These are phyloP conservation scores for Corynorhinus townsendii DNA, from an alignment of 2,113 vertebrate species.

Conservation along the genomic window DNA sequence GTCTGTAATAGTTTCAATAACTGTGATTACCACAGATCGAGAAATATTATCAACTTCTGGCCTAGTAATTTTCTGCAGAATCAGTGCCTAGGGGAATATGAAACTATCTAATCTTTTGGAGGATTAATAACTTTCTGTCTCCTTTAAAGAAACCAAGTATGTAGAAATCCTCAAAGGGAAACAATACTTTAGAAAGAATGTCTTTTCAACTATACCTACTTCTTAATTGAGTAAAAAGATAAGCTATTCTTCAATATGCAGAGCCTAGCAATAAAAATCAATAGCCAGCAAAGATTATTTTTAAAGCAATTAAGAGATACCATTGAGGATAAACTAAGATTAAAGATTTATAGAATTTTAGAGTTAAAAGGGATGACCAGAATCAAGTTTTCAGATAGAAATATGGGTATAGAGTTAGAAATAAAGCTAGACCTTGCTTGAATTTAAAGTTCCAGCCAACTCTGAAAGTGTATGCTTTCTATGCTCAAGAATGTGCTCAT, in stretches of 20 bases:
- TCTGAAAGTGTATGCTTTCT: background rate
- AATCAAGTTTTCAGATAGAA: conserved; percentile 20
- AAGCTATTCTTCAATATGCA: background rate
- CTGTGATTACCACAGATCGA: background rate
- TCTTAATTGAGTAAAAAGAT: background rate
- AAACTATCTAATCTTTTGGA: conserved; percentile 23
- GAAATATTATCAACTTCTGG: conserved; percentile 1
- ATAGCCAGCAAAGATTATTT: background rate
- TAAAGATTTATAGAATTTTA: background rate
- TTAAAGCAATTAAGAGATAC: conserved; percentile 13
- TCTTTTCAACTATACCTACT: background rate
- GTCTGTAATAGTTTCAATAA: background rate
- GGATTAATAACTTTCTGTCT: background rate
- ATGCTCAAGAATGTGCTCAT: background rate
- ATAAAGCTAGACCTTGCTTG: background rate
- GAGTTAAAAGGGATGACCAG: background rate
- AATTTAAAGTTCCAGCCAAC: background rate
- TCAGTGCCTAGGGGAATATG: background rate
- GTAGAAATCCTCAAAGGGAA: conserved; percentile 23
- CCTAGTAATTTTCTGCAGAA: conserved; percentile 7
- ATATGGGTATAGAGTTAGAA: background rate
- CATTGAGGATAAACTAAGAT: background rate
- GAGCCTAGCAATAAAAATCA: conserved; percentile 28
- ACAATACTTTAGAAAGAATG: background rate
- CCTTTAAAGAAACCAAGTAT: background rate